Evolutionary conservation across 1,140 invertebrate species (phyloP), one percentile per base, ranked within the genome.

Genomic region (Drosophila simulans): DNA sequence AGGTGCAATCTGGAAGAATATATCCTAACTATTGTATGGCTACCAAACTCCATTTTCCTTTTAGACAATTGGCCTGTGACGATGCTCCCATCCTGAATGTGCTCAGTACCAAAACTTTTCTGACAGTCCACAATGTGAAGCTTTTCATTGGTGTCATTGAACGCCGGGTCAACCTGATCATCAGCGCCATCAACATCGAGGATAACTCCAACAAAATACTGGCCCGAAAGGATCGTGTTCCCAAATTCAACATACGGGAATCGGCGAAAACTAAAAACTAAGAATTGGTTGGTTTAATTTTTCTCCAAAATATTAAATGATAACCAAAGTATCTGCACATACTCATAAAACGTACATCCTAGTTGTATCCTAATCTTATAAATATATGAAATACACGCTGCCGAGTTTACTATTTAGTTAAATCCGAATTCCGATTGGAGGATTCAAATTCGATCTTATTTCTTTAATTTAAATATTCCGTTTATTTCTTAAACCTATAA

Each of bases 71-170:
- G 93, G 45, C 93, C 94, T 96, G 95, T 77, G 94, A 96, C 75
- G 94, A 94, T 60, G 93, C 95, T 1, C 95, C 96, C 0, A 94
- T 97, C 20, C 92, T 96, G 2, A 94, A 95, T 81, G 92, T 97
- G 11, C 90, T 97, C 2, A 95, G 95, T 76, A 93, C 95, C 12
- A 94, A 95, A 52, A 93, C 94, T 31, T 93, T 93, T 15, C 94
- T 96, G 20, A 96, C 95, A 11, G 93, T 93, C 51, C 94, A 94
- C 60, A 97, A 96, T 90, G 95, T 96, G 0, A 95, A 95, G 80
- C 93, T 96, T 2, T 96, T 95, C 82, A 93, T 97, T 75, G 95
- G 95, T 40, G 94, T 96, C 2, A 94, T 97, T 49, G 95, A 96
- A 68, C 95, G 95, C 79, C 92, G 91, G 7, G 93, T 94, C 8